Evolutionary conservation across 2,888 invertebrate species (phyloP), one percentile per base, ranked within the genome.

Genomic region (Pasiphila rectangulata): DNA sequence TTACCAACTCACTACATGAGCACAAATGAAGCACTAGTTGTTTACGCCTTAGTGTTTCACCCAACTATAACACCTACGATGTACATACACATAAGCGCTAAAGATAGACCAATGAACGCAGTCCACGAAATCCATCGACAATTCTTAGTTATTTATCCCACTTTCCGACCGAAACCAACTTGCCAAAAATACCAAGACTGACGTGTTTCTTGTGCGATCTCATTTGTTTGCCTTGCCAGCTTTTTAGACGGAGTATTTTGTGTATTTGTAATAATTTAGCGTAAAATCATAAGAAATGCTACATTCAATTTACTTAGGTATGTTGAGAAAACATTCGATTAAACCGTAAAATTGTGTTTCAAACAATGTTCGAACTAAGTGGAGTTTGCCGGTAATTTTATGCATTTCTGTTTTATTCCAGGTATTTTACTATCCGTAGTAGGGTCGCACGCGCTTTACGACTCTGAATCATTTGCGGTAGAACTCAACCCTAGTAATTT

Each of bases 401-500:
- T 25, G 55, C 32, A 58, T 49, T 55, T 50, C 49, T 42, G 30
- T 13, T 38, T 32, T 53, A 57, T 79, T 78, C 57, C 61, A 88
- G 87, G 86, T 69, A 59, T 87, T 69, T 71, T 86, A 64, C 57
- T 87, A 19, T 71, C 72, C 52, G 69, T 74, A 38, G 69, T 69
- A 42, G 78, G 83, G 45, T 69, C 85, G 3, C 74, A 70, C 41
- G 87, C 78, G 25, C 80, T 95, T 35, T 95, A 95, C 67, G 90
- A 93, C 6, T 87, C 93, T 0, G 89, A 89, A 13, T 93, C 94
- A 19, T 94, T 93, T 72, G 97, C 98, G 10, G 90, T 98, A 6
- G 94, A 96, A 46, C 86, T 99, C 51, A 97, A 94, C n/a, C 92
- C 95, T 0, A 89, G 90, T 36, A 98, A 97, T 88, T 99, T 98